A percentile compares a stretch with the other conserved stretches of the same genome.
These are phyloP conservation scores for Patella depressa DNA, from an alignment of 2,888 invertebrate genomes.

Conservation along the genomic window DNA sequence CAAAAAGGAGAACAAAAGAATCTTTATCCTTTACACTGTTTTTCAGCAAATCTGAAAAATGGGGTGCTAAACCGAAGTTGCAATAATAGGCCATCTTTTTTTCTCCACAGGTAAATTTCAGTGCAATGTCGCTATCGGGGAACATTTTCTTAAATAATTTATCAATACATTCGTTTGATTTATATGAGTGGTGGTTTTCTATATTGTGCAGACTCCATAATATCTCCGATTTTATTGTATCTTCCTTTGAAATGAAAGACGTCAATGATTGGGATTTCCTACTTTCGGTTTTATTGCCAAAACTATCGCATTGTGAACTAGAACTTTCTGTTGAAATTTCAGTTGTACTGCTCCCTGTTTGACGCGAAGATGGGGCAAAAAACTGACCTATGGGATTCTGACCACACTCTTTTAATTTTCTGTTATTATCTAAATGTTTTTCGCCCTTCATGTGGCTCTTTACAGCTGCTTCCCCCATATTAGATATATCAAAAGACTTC, in stretches of 20 bases:
- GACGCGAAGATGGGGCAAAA: too few species aligned
- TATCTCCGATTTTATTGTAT: neutral
- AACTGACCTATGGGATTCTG: neutral
- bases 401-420: neutral
- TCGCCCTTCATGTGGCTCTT: neutral
- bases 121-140: neutral
- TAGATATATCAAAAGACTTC: neutral
- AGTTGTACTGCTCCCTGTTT: neutral
- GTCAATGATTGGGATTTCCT: neutral
- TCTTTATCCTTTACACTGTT: neutral
- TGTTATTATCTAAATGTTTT: neutral
- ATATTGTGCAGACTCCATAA: neutral
- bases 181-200: neutral
- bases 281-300: too few species aligned
- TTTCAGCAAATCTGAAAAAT: neutral
- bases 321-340: neutral
- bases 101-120: neutral
- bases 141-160: neutral
- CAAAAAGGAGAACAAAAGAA: neutral
- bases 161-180: neutral
- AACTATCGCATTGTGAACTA: neutral
- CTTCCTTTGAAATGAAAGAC: neutral
- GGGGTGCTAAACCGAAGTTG: neutral
- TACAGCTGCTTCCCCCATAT: neutral
- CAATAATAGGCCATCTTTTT: neutral